Percentiles rank a stretch among this genome's conserved stretches.
These are phyloP conservation scores for Apodemus sylvaticus DNA, from an alignment of 2,113 vertebrate genomes.

Conservation along the genomic window DNA sequence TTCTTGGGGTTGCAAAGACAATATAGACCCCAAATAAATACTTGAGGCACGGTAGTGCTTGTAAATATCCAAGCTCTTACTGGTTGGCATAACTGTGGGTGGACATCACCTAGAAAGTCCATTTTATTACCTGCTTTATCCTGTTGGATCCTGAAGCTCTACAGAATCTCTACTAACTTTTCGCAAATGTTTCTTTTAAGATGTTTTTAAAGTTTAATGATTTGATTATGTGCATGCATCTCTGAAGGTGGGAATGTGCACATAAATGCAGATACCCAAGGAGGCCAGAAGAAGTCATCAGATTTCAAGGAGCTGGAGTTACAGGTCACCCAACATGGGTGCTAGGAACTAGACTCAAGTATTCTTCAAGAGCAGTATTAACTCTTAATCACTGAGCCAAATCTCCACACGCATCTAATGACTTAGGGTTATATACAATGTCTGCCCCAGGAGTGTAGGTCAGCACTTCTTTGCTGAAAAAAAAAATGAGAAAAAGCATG, in stretches of 20 bases:
- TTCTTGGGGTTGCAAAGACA: background rate
- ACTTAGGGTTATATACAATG: background rate
- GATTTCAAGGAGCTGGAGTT: background rate
- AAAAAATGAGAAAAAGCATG: conserved; percentile 71
- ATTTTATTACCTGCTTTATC: conserved; percentile 5
- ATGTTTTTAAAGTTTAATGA: background rate
- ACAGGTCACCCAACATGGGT: background rate
- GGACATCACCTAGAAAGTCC: background rate
- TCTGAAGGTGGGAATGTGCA: background rate
- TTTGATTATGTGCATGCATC: background rate
- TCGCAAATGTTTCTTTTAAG: background rate
- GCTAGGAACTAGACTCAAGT: background rate
- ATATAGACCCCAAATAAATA: background rate
- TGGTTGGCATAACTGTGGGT: accelerated
- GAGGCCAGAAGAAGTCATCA: background rate
- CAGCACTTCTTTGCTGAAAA: conserved; percentile 72
- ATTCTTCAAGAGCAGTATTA: background rate
- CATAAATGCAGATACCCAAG: background rate
- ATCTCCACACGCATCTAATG: background rate
- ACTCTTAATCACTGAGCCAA: background rate
- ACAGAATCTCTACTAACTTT: conserved; percentile 74
- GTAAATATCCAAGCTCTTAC: background rate
- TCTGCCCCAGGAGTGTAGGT: conserved; percentile 37
- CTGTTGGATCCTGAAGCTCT: conserved; percentile 49
- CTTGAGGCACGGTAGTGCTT: background rate